phyloP scores from a whole-genome alignment of 2,113 vertebrate genomes.

The Solenodon paradoxus region DNA sequence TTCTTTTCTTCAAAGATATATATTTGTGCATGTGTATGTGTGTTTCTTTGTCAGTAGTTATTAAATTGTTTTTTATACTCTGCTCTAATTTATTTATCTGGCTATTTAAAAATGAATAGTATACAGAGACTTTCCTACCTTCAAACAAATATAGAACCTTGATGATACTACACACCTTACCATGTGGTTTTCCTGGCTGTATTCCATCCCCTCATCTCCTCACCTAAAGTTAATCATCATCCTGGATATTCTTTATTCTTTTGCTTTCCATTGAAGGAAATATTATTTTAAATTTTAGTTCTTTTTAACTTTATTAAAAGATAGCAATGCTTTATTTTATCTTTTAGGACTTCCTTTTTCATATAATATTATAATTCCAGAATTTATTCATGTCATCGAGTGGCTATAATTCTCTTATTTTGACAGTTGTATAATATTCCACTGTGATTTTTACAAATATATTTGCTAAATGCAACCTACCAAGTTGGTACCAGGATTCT shows the following conservation, averaged over 20 bases:
- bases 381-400: neutral
- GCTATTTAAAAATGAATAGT: neutral
- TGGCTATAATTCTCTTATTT: neutral
- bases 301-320: conserved; percentile 22
- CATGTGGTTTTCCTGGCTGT: neutral
- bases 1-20: neutral
- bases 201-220: neutral
- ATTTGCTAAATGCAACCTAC: neutral
- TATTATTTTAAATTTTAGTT: conserved; percentile 8
- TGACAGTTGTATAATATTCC: conserved; percentile 17
- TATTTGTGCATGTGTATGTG: neutral
- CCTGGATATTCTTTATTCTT: neutral
- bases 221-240: neutral
- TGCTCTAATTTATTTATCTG: neutral
- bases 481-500: neutral
- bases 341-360: conserved; percentile 15
- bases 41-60: neutral
- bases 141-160: neutral
- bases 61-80: neutral
- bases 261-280: neutral
- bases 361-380: neutral
- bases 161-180: neutral
- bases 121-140: neutral
- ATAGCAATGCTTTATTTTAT: neutral
- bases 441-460: neutral